These are phyloP conservation scores for Lamellibrachia satsuma DNA, from an alignment of 2,888 invertebrate species.

Conservation along the genomic window DNA sequence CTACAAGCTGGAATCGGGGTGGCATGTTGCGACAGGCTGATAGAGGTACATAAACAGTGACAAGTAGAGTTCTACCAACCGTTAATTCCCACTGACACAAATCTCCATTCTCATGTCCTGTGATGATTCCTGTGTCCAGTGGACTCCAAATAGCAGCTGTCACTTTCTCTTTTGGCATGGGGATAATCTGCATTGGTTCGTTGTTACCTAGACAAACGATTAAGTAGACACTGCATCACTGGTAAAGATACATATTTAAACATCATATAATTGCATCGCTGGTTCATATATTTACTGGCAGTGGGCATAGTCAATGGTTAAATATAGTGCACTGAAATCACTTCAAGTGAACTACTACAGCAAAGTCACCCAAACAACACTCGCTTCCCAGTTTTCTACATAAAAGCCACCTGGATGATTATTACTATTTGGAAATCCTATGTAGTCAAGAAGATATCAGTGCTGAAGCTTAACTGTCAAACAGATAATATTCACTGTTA, in stretches of 20 bases:
- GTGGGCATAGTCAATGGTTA: not conserved
- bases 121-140: conserved; percentile 73
- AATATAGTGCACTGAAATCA: not conserved
- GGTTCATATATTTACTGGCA: not conserved
- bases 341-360: not conserved
- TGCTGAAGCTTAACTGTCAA: no score
- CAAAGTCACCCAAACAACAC: no score
- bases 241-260: conserved; percentile 25
- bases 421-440: no score
- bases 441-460: no score
- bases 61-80: conserved; percentile 43
- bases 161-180: conserved; percentile 78
- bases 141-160: conserved; percentile 94
- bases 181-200: conserved; percentile 81
- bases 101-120: conserved; percentile 89
- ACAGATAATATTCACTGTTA: no score
- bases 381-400: no score
- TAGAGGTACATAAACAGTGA: not conserved
- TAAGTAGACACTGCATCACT: conserved; percentile 8
- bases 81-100: conserved; percentile 89
- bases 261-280: not conserved
- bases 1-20: no score
- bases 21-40: not conserved
- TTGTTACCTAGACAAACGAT: conserved; percentile 68
- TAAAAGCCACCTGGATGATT: no score